Evolutionary conservation across 2,888 invertebrate genomes (phyloP).

Genomic region (Zootermopsis nevadensis): DNA sequence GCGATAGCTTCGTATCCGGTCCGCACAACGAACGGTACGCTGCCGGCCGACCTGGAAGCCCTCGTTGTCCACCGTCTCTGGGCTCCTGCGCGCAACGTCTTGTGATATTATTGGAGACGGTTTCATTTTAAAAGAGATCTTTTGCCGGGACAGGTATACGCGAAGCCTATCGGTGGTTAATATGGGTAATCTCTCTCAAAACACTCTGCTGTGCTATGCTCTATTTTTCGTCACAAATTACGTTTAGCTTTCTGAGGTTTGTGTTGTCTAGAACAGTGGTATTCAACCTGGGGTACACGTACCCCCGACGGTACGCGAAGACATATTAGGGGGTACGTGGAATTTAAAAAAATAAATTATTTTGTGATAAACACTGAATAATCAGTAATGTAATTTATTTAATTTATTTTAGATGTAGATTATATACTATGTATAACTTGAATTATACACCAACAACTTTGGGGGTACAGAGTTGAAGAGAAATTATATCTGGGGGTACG

Average conservation of each 20-base stretch:
- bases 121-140: background rate
- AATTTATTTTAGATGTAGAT: too few relatives aligned
- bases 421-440: too few relatives aligned
- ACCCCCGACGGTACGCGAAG: too few relatives aligned
- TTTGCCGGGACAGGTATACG: background rate
- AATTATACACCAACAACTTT: too few relatives aligned
- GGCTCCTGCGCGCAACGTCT: background rate
- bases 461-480: too few relatives aligned
- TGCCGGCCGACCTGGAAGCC: background rate
- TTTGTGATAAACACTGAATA: too few relatives aligned
- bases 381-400: too few relatives aligned
- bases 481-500: too few relatives aligned
- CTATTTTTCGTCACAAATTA: background rate
- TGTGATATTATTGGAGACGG: background rate
- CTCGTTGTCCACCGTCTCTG: background rate
- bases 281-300: too few relatives aligned
- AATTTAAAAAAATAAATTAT: too few relatives aligned
- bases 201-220: background rate
- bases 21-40: background rate
- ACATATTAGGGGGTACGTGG: too few relatives aligned
- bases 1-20: background rate
- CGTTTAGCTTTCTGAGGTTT: background rate
- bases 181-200: background rate
- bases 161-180: conserved; percentile 1
- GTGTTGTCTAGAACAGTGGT: background rate